Base-by-base conservation (phyloP, 2,113 vertebrate species). In the Mus pahari region DNA sequence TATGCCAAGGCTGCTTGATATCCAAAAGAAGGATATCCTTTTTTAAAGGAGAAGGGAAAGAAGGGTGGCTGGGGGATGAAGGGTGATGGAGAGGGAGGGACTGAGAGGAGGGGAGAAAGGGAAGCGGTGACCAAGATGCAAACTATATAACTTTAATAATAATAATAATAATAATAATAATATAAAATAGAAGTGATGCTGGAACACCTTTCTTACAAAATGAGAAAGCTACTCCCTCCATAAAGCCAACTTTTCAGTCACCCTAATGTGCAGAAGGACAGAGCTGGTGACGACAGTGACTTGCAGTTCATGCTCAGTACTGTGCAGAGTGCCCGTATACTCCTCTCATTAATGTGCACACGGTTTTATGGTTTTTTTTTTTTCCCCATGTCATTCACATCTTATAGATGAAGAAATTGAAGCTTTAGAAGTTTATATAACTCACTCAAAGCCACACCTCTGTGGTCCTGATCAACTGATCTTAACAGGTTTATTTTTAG, bases 301-400 rank as follows among this genome's bases (percentile, higher is more conserved):
- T 75, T 48, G 14, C 9, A 36, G 4, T 12, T 7, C 5, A 5
- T 0, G 8, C 19, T 50, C 31, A 62, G 7, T 9, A 12, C n/a
- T 8, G 7, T 33, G n/a, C 50, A 2, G 1, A 50, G 45, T 50
- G 13, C 5, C 77, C 16, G 7, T 0, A 0, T 4, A 6, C 10
- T 81, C 71, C 13, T 74, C 66, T 66, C 5, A 3, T 60, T 79
- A 11, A 84, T 24, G 24, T 16, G 20, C 19, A 58, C n/a, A 16
- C 1, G 10, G 5, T 31, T 9, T 82, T 22, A 0, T 3, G 20
- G 7, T 22, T 11, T 90, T 86, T 71, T 22, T 11, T 90, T 86
- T 71, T 19, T 1, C 16, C 16, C 50, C 7, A 45, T 19, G 16
- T 75, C 55, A 42, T 7, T 58, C 42, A n/a, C 17, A 50, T 48